Evolutionary conservation across 1,140 invertebrate genomes (phyloP), one percentile per base, ranked within the genome.

Genomic region (Brachionus manjavacas): DNA sequence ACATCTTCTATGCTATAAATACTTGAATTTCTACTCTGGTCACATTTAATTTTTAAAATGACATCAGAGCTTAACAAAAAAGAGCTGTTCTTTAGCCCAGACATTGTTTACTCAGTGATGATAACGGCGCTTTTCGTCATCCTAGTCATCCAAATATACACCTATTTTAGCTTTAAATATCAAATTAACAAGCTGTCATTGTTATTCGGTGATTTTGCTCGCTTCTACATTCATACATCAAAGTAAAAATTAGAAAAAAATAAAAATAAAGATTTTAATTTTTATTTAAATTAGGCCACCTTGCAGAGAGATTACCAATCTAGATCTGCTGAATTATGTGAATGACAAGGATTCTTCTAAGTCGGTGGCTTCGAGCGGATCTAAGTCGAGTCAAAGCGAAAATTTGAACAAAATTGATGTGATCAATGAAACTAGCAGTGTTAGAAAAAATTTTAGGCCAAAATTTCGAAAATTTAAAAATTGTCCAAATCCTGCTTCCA

Each of bases 211-310:
- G 72, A 76, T 76, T 76, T 76, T 23, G 52, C 72, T 3, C 39
- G 72, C 7, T 76, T 76, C 20, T 76, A 76, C 20, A 76, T 76
- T 49, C 72, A 76, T 25, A 76, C 41, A 23, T 76, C 72, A 8
- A 76, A 49, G 72, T 76, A 76, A 76, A 0, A 12, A 25, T 12
- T 3, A 1, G 28, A 20, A 23, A 7, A 9, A 23, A 25, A 25
- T 12, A 14, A 1, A 41, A n/a, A 12, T n/a, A 25, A 49, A 12
- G n/a, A 23, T 49, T 7, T 7, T 49, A 28, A 76, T 2, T 11
- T 49, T 46, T 52, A 52, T 12, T 49, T 14, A n/a, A 14, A 49
- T 4, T 3, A 76, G 72, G 1, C 72, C 72, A 25, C 72, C 72
- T 2, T 49, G 72, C 4, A 1, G 43, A 35, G 72, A 76, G 1